These are phyloP conservation scores for Sorex araneus DNA, from an alignment of 2,113 vertebrate genomes.

Conservation along the genomic window DNA sequence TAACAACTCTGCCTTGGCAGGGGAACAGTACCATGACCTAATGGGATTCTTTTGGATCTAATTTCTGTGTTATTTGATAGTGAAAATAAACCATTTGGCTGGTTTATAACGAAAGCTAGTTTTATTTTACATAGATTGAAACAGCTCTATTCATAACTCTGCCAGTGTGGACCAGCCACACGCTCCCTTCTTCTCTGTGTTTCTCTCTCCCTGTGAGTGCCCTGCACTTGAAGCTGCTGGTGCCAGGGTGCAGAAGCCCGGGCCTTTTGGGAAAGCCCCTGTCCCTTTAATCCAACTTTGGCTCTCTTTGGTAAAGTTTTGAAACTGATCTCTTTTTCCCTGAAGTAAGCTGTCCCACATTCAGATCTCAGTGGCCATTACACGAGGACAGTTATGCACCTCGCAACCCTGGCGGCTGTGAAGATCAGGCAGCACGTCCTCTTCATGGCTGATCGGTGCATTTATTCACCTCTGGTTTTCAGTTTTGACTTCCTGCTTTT, in stretches of 20 bases:
- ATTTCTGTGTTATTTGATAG: slow-evolving; percentile 71
- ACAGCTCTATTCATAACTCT: slow-evolving; percentile 65
- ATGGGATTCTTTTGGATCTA: slow-evolving; percentile 62
- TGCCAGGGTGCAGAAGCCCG: not conserved
- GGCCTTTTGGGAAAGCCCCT: not conserved
- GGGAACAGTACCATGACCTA: slow-evolving; percentile 50
- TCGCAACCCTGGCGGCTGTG: not conserved
- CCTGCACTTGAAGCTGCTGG: not conserved
- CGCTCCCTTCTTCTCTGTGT: not conserved
- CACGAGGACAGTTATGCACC: no score
- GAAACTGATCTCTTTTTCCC: not conserved
- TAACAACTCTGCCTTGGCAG: slow-evolving; percentile 63
- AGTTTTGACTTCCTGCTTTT: slow-evolving; percentile 51
- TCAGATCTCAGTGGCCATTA: not conserved
- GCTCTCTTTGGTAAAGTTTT: slow-evolving; percentile 5
- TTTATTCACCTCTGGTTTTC: slow-evolving; percentile 53
- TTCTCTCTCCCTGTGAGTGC: not conserved
- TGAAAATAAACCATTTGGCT: slow-evolving; percentile 75
- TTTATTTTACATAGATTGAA: slow-evolving; percentile 75
- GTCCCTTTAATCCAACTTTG: not conserved
- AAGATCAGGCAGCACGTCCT: slow-evolving; percentile 5
- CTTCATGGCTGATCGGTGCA: not conserved
- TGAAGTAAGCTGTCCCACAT: slow-evolving; percentile 13
- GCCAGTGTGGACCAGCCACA: slow-evolving; percentile 11
- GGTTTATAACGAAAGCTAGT: slow-evolving; percentile 70